Evolutionary conservation across 1,140 invertebrate species (phyloP), one percentile per base, ranked within the genome.

Genomic region (Harpegnathos saltator): DNA sequence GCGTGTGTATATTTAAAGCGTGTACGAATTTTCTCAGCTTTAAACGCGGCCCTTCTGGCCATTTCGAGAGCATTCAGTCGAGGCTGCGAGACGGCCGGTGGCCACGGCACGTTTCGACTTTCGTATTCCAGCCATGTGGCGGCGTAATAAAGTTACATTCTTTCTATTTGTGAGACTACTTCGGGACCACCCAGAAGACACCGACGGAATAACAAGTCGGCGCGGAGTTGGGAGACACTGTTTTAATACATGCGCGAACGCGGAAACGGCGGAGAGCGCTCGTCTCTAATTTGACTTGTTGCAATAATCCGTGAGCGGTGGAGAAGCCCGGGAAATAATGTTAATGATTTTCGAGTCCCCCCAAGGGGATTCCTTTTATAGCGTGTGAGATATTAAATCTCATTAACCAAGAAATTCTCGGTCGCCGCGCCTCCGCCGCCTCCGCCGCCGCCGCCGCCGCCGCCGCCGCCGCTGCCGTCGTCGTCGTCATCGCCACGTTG

Each of bases 121-220:
- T 66, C 62, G 48, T 77, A 77, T 54, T 77, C 74, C 61, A 26
- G 61, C 61, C 74, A 77, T 77, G 74, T 77, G 74, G 74, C 74
- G 61, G 54, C 61, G 61, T 77, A 77, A 77, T 77, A 66, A 77
- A 77, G 74, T 77, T 54, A 66, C 74, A 77, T 77, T 77, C 74
- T 66, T 77, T 77, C 74, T 77, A 66, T 77, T 63, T 77, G 74
- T 54, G 61, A 77, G 26, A 65, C 73, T 66, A 77, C 61, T 66
- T 65, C 61, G 61, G 7, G 61, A 77, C 74, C 74, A 77, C 61
- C 74, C 74, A 77, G 61, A 54, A 77, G 26, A 66, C 61, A 63
- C 52, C 44, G 74, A 12, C 48, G 48, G 62, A 54, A 66, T 75
- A 62, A 75, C 38, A 75, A 75, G 58, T 62, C 17, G 19, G 3